A percentile compares a stretch with the other conserved stretches of the same genome.
Evolutionary conservation across 1,140 invertebrate genomes (phyloP).

Genomic region (Drosophila ananassae): DNA sequence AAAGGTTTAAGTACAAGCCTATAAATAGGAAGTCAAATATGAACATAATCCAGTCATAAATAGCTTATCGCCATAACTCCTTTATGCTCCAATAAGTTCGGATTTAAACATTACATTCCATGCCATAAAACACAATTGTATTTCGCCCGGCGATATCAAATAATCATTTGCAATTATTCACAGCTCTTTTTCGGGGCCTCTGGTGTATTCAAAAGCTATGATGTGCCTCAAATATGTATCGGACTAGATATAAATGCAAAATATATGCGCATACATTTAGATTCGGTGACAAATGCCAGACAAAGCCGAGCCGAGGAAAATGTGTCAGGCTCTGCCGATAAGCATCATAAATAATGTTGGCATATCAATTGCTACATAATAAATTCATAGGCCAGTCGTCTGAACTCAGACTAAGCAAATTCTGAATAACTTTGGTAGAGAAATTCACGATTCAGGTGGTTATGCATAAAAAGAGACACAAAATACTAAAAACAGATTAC

Average conservation of each 20-base stretch:
- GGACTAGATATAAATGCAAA: slow-evolving; percentile 37
- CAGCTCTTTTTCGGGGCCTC: slow-evolving; percentile 9
- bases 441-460: background rate
- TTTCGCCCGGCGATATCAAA: slow-evolving; percentile 26
- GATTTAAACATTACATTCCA: slow-evolving; percentile 27
- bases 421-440: slow-evolving; percentile 4
- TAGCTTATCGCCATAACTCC: background rate
- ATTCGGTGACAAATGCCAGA: slow-evolving; percentile 56
- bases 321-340: slow-evolving; percentile 45
- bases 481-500: background rate
- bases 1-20: background rate
- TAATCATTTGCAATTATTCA: slow-evolving; percentile 65
- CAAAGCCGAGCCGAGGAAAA: slow-evolving; percentile 11
- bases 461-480: background rate
- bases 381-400: slow-evolving; percentile 60
- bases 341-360: slow-evolving; percentile 67
- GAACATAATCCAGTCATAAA: background rate
- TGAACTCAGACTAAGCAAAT: slow-evolving; percentile 26
- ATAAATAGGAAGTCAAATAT: background rate
- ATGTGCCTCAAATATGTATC: slow-evolving; percentile 40
- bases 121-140: slow-evolving; percentile 17
- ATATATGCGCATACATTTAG: slow-evolving; percentile 52
- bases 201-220: slow-evolving; percentile 30
- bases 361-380: slow-evolving; percentile 59
- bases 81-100: slow-evolving; percentile 1